Evolutionary conservation across 2,888 invertebrate species (phyloP), one percentile per base, ranked within the genome.

Genomic region (Taphrorychus bicolor): DNA sequence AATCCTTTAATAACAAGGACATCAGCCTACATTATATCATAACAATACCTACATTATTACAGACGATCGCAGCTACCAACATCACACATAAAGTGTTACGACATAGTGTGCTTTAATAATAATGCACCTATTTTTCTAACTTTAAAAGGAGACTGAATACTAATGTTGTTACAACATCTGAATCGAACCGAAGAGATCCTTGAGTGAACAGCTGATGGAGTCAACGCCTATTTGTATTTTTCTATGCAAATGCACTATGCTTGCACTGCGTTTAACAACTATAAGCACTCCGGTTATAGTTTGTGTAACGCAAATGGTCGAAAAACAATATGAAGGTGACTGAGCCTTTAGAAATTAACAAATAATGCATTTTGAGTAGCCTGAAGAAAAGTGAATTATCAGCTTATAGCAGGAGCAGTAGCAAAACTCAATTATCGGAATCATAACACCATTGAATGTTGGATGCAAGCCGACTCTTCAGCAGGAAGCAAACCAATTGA

Each of bases 61-160:
- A 32, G 32, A 32, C 32, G 2, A 9, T 32, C 32, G 1, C 1
- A 9, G 32, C 32, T 32, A 9, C 32, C 32, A n/a, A 32, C 32
- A 32, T 1, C 32, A 3, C 3, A 32, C 7, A 11, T 32, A 11
- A 32, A 45, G 2, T 2, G 7, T 14, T 17, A 17, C 16, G 14
- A 45, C 17, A 45, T 2, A 2, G 7, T 14, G 5, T 45, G 17
- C 45, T 45, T 16, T 45, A 16, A 17, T 45, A n/a, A n/a, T n/a
- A 54, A 45, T 62, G 48, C 23, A 24, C 32, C 48, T 32, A 41
- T 62, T 62, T 62, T 54, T 56, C 56, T 18, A 62, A 54, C 62
- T 54, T 45, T 48, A 54, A 62, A 62, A 54, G 62, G 62, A 54
- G 45, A 56, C 24, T 62, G 54, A 54, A 62, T 48, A 17, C 18